phyloP scores from a whole-genome alignment of 2,888 invertebrate species.

The Drosophila fulvimacula region DNA sequence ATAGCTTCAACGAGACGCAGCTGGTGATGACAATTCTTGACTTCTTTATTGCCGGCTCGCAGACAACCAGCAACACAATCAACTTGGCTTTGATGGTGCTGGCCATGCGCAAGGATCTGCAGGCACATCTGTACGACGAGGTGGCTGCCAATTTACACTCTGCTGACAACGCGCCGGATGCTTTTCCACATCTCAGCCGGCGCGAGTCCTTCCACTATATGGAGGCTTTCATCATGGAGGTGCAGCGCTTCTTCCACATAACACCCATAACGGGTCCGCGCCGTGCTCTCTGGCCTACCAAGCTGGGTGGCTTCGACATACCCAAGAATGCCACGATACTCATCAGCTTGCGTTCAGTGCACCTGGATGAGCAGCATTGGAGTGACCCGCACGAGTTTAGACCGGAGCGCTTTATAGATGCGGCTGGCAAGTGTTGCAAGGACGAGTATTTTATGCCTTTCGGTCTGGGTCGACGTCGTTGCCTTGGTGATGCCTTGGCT shows the following conservation, averaged over 20 bases:
- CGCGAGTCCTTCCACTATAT: slow-evolving; percentile 86
- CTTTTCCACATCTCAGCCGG: slow-evolving; percentile 78
- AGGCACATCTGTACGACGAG: slow-evolving; percentile 86
- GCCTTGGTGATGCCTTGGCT: slow-evolving; percentile 88
- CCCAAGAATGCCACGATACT: slow-evolving; percentile 86
- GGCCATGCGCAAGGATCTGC: slow-evolving; percentile 87
- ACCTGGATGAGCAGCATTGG: slow-evolving; percentile 87
- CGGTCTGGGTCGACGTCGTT: slow-evolving; percentile 87
- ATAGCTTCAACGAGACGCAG: slow-evolving; percentile 87
- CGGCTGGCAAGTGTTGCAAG: slow-evolving; percentile 70
- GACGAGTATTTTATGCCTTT: slow-evolving; percentile 84
- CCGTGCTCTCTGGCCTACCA: slow-evolving; percentile 86
- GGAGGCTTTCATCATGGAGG: slow-evolving; percentile 87
- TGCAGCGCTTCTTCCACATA: slow-evolving; percentile 86
- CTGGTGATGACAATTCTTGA: slow-evolving; percentile 88
- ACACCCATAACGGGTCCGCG: slow-evolving; percentile 87
- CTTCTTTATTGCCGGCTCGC: slow-evolving; percentile 88
- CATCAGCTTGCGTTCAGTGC: slow-evolving; percentile 86
- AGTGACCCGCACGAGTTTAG: slow-evolving; percentile 87
- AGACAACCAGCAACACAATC: slow-evolving; percentile 88
- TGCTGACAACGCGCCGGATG: slow-evolving; percentile 25
- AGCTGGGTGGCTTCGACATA: slow-evolving; percentile 86
- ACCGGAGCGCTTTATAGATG: slow-evolving; percentile 88
- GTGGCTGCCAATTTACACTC: slow-evolving; percentile 84
- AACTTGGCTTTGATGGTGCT: slow-evolving; percentile 88